Conservation (phyloP, 1,140 invertebrate species). For the Pectinophora gossypiella region DNA sequence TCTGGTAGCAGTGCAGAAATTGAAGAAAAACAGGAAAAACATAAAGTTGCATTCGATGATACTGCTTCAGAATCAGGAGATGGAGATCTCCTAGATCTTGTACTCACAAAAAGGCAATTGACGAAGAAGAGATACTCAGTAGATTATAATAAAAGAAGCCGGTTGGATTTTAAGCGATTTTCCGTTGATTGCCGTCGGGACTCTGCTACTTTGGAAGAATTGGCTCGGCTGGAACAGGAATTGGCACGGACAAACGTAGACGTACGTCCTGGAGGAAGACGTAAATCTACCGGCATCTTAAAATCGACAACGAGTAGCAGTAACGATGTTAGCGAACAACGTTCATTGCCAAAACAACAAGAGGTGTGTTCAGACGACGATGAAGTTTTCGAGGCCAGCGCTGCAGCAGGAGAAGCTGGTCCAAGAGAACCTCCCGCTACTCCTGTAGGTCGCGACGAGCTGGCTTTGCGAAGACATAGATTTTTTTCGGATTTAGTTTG, state of each 20-base stretch:
- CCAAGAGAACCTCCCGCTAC: constrained; percentile 82
- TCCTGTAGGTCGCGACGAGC: constrained; percentile 84
- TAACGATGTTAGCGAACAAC: constrained; percentile 39
- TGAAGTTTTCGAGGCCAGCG: constrained; percentile 58
- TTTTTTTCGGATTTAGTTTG: constrained; percentile 86
- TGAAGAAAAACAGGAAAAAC: constrained; percentile 23
- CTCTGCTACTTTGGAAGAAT: constrained; percentile 54
- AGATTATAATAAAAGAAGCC: constrained; percentile 56
- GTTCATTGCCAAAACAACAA: constrained; percentile 29
- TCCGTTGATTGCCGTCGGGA: constrained; percentile 58
- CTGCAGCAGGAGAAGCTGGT: constrained; percentile 16
- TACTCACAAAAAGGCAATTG: constrained; percentile 43
- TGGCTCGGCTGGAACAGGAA: constrained; percentile 53
- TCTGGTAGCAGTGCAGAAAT: neutral
- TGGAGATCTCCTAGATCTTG: constrained; percentile 40
- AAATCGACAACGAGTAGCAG: constrained; percentile 63
- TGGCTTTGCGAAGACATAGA: constrained; percentile 83
- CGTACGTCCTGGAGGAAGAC: constrained; percentile 41
- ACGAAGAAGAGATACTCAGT: constrained; percentile 57
- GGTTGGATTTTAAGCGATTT: constrained; percentile 59
- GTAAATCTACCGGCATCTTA: constrained; percentile 70
- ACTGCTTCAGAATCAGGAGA: constrained; percentile 25
- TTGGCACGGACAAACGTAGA: constrained; percentile 59
- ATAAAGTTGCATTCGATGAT: constrained; percentile 26
- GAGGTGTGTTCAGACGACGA: constrained; percentile 71